Percentiles rank a stretch among this genome's conserved stretches.
Evolutionary conservation across 2,797 vertebrate genomes (phyloP).

Genomic region (Clarias laeviceps): DNA sequence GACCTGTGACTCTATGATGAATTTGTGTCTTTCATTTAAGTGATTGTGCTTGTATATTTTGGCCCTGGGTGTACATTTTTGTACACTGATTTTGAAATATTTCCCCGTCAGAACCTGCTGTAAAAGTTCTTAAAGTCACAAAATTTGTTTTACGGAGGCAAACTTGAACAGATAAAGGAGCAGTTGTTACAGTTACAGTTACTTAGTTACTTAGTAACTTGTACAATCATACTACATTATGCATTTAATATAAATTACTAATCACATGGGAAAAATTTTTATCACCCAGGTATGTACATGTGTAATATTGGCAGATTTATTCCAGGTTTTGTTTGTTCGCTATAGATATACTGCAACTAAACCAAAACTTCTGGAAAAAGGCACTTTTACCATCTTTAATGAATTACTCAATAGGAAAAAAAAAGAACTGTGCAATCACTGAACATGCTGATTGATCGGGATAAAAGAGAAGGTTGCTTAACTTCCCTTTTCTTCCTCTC

Average conservation of each 20-base stretch:
- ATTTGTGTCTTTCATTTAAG: background rate
- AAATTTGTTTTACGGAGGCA: background rate
- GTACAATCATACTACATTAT: background rate
- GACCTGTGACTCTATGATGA: background rate
- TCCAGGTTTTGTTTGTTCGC: conserved; percentile 24
- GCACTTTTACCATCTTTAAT: conserved; percentile 35
- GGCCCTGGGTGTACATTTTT: background rate
- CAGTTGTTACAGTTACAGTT: background rate
- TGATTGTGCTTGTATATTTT: background rate
- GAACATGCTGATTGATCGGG: conserved; percentile 37
- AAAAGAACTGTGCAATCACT: conserved; percentile 18
- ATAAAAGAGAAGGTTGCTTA: conserved; percentile 60
- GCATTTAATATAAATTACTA: background rate
- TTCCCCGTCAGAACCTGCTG: no score
- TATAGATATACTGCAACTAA: conserved; percentile 46
- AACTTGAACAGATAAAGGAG: background rate
- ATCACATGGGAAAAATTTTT: background rate
- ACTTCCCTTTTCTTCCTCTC: conserved; percentile 60
- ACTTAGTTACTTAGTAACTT: background rate
- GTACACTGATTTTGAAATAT: background rate
- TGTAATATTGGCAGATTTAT: background rate
- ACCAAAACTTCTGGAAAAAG: conserved; percentile 38
- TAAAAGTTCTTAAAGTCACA: background rate
- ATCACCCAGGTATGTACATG: background rate
- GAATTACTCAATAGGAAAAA: conserved; percentile 37